phyloP scores from a whole-genome alignment of 2,888 invertebrate species.

The Proisotoma minuta region DNA sequence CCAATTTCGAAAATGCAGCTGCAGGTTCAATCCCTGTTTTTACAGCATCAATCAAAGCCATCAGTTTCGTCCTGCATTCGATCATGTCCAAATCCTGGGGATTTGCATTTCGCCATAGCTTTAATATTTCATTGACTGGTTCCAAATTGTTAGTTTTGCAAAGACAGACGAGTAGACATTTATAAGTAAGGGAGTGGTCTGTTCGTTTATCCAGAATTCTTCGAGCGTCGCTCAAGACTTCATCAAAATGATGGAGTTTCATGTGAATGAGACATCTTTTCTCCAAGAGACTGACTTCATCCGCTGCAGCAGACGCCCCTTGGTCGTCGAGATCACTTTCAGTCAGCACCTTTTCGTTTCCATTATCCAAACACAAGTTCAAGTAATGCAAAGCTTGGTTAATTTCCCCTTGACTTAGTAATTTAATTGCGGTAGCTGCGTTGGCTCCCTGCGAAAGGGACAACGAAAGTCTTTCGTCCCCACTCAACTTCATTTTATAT shows the following conservation, averaged over 20 bases:
- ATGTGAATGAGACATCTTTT: slow-evolving; percentile 42
- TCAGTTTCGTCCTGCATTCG: slow-evolving; percentile 41
- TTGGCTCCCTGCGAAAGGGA: too few species aligned
- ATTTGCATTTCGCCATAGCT: slow-evolving; percentile 37
- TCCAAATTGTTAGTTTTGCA: slow-evolving; percentile 45
- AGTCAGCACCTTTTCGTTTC: not conserved
- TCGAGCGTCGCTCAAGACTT: slow-evolving; percentile 37
- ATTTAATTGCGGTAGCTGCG: too few species aligned
- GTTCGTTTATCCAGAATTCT: slow-evolving; percentile 34
- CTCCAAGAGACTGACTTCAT: slow-evolving; percentile 39
- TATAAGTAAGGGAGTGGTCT: slow-evolving; percentile 40
- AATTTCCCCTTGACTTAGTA: slow-evolving; percentile 34
- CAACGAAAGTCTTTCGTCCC: too few species aligned
- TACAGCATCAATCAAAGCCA: slow-evolving; percentile 40
- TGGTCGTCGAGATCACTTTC: not conserved
- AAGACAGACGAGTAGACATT: slow-evolving; percentile 41
- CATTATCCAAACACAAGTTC: slow-evolving; percentile 34
- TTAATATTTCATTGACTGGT: slow-evolving; percentile 37
- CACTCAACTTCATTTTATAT: too few species aligned
- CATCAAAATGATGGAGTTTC: slow-evolving; percentile 36
- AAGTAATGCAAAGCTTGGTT: slow-evolving; percentile 32
- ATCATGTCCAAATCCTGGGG: slow-evolving; percentile 45
- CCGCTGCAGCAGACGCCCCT: slow-evolving; percentile 7
- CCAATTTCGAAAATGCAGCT: slow-evolving; percentile 44
- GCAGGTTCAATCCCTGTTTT: slow-evolving; percentile 41